These are phyloP conservation scores for Agriotes lineatus DNA, from an alignment of 2,888 invertebrate genomes.

Conservation along the genomic window DNA sequence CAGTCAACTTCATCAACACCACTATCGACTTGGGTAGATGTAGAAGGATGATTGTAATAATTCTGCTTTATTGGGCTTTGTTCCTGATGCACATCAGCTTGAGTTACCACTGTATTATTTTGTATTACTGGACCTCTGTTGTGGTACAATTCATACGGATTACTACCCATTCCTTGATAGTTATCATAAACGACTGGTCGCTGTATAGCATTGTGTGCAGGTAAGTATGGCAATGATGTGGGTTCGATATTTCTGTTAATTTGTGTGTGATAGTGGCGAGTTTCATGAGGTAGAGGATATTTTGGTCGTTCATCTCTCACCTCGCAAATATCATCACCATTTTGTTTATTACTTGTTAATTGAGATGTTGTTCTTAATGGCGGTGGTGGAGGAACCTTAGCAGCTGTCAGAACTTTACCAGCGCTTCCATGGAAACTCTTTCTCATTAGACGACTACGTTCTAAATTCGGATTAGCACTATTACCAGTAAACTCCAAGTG, in stretches of 20 bases:
- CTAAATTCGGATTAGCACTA: slow-evolving; percentile 83
- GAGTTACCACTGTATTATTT: slow-evolving; percentile 74
- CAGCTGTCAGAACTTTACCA: slow-evolving; percentile 83
- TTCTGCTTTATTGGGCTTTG: slow-evolving; percentile 77
- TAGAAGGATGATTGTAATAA: slow-evolving; percentile 48
- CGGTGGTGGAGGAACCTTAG: slow-evolving; percentile 88
- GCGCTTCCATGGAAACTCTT: slow-evolving; percentile 90
- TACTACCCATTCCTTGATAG: slow-evolving; percentile 14
- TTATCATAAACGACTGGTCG: not conserved
- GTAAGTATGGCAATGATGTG: slow-evolving; percentile 74
- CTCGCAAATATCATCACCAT: slow-evolving; percentile 61
- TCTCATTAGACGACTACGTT: slow-evolving; percentile 88
- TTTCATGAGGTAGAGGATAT: slow-evolving; percentile 64
- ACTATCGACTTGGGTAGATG: slow-evolving; percentile 66
- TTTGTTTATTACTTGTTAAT: slow-evolving; percentile 78
- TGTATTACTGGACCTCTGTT: slow-evolving; percentile 50
- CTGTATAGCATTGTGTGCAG: slow-evolving; percentile 68
- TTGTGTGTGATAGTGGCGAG: slow-evolving; percentile 45
- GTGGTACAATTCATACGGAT: slow-evolving; percentile 10
- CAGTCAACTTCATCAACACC: slow-evolving; percentile 77
- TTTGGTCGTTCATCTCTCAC: slow-evolving; percentile 65
- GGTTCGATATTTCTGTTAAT: slow-evolving; percentile 66
- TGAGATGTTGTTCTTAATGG: slow-evolving; percentile 90
- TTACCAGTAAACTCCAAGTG: slow-evolving; percentile 81
- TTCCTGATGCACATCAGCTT: slow-evolving; percentile 88